phyloP scores from a whole-genome alignment of 2,113 vertebrate species.

The Eretmochelys imbricata region DNA sequence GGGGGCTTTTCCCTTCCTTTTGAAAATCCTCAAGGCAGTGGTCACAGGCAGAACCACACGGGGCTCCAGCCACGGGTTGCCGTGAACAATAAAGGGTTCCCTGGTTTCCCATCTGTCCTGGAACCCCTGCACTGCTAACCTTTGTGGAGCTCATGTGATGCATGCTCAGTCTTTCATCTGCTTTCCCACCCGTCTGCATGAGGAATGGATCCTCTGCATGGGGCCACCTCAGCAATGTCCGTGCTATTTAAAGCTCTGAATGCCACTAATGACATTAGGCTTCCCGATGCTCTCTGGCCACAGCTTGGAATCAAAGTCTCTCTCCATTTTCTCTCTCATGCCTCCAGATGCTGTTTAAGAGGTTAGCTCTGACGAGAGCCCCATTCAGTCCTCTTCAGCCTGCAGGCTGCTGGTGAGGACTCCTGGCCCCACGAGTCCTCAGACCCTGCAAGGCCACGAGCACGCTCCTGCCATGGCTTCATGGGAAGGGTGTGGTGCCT shows the following conservation, averaged over 20 bases:
- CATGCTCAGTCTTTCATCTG: background rate
- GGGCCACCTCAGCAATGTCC: background rate
- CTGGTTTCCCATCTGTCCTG: background rate
- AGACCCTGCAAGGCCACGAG: background rate
- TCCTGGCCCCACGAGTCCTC: background rate
- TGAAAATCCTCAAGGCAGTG: background rate
- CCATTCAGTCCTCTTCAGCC: background rate
- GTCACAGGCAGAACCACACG: too few species aligned
- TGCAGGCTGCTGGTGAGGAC: background rate
- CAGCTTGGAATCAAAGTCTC: background rate
- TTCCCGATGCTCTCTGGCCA: background rate
- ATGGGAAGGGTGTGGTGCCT: background rate
- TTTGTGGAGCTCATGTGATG: background rate
- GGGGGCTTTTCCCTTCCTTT: background rate
- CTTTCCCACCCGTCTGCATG: background rate
- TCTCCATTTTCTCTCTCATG: background rate
- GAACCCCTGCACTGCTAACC: background rate
- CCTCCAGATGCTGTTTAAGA: background rate
- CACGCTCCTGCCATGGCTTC: background rate
- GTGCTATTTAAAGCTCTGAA: background rate
- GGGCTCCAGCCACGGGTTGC: too few species aligned
- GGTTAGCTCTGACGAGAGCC: background rate
- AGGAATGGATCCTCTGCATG: background rate
- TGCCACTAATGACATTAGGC: background rate
- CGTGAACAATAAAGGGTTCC: background rate